phyloP scores from a whole-genome alignment of 2,888 invertebrate genomes.

The Acanthacorydalis orientalis region DNA sequence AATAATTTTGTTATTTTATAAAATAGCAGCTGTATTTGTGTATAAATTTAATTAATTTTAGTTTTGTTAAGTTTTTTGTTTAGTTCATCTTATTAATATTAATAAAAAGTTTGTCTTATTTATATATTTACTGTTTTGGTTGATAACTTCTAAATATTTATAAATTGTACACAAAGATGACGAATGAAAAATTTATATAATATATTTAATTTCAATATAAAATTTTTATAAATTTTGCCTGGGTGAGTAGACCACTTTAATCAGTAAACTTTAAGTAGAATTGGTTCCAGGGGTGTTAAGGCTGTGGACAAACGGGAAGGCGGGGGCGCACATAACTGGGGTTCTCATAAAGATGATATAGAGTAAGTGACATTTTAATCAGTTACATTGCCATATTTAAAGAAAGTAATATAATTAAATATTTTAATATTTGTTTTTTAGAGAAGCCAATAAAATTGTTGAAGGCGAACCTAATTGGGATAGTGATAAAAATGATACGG shows the following conservation, averaged over 20 bases:
- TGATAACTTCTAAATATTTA: too few relatives aligned
- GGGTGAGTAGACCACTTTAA: not conserved
- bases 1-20: too few relatives aligned
- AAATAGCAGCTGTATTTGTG: too few relatives aligned
- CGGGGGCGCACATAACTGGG: slow-evolving; percentile 92
- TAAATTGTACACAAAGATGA: too few relatives aligned
- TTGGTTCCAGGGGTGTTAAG: slow-evolving; percentile 63
- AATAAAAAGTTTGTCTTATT: too few relatives aligned
- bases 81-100: too few relatives aligned
- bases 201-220: too few relatives aligned
- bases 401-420: not conserved
- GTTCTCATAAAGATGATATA: slow-evolving; percentile 79
- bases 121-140: too few relatives aligned
- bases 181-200: too few relatives aligned
- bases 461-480: slow-evolving; percentile 25
- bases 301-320: slow-evolving; percentile 89
- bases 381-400: not conserved
- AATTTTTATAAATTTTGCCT: too few relatives aligned
- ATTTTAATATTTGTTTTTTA: slow-evolving; percentile 11
- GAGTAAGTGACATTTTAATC: slow-evolving; percentile 23
- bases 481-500: slow-evolving; percentile 29
- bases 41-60: too few relatives aligned
- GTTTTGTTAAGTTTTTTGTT: too few relatives aligned
- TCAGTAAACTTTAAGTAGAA: slow-evolving; percentile 25
- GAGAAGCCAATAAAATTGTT: slow-evolving; percentile 22